A percentile compares a stretch with the other conserved stretches of the same genome.
These are phyloP conservation scores for Cheilosia pagana DNA, from an alignment of 2,888 invertebrate genomes.

Conservation along the genomic window DNA sequence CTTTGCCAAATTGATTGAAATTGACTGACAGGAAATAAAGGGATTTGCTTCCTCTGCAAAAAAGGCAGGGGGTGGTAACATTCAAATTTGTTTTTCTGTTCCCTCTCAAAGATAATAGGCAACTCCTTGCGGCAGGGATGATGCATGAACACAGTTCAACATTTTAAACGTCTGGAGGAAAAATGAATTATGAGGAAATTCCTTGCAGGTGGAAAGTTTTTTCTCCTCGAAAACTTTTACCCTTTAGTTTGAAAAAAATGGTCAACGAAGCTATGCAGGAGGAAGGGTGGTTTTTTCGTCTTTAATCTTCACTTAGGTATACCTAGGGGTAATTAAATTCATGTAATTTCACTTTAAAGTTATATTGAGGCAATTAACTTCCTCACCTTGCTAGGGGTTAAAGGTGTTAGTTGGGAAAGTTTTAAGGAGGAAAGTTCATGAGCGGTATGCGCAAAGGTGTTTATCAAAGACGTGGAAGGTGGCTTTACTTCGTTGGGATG, in stretches of 20 bases:
- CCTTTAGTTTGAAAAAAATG: slow-evolving; percentile 23
- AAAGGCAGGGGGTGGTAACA: background rate
- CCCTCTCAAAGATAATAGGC: background rate
- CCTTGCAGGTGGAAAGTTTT: background rate
- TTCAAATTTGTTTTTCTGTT: slow-evolving; percentile 20
- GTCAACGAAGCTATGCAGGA: slow-evolving; percentile 39
- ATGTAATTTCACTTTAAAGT: slow-evolving; percentile 46
- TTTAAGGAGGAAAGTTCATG: slow-evolving; percentile 34
- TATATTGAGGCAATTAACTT: slow-evolving; percentile 50
- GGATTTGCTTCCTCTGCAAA: slow-evolving; percentile 15
- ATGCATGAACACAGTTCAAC: slow-evolving; percentile 41
- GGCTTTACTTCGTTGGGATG: background rate
- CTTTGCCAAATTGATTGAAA: slow-evolving; percentile 52
- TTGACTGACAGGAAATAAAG: slow-evolving; percentile 56
- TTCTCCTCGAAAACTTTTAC: background rate
- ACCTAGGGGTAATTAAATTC: slow-evolving; percentile 40
- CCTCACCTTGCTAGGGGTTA: slow-evolving; percentile 18
- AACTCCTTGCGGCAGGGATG: slow-evolving; percentile 17
- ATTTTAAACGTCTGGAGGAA: slow-evolving; percentile 26
- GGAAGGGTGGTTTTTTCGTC: background rate
- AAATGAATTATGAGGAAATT: slow-evolving; percentile 48
- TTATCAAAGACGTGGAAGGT: background rate
- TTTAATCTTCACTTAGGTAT: slow-evolving; percentile 2
- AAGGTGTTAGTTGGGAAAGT: slow-evolving; percentile 41
- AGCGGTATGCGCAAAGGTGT: background rate